Evolutionary conservation across 2,797 vertebrate species (phyloP).

Genomic region (Selene dorsalis): DNA sequence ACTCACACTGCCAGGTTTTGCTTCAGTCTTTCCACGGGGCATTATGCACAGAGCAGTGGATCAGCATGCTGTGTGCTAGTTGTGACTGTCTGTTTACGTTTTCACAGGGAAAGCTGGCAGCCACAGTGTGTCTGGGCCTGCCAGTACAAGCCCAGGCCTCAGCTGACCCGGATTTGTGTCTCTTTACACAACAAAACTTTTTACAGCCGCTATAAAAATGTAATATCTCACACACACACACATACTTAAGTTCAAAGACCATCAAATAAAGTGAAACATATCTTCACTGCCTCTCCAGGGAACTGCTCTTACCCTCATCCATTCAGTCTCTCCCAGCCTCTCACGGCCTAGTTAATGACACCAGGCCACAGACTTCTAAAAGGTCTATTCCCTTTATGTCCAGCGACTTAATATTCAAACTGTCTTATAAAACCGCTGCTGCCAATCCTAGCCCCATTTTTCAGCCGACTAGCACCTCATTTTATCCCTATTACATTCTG

Average conservation of each 20-base stretch:
- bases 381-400: constrained; percentile 67
- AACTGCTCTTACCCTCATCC: constrained; percentile 48
- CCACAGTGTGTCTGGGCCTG: constrained; percentile 52
- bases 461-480: constrained; percentile 67
- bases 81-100: constrained; percentile 75
- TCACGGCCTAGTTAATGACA: constrained; percentile 67
- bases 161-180: constrained; percentile 74
- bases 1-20: constrained; percentile 57
- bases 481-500: constrained; percentile 73
- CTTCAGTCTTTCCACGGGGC: constrained; percentile 74
- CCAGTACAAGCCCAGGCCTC: constrained; percentile 69
- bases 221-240: constrained; percentile 51
- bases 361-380: constrained; percentile 61
- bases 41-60: constrained; percentile 64
- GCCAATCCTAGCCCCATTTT: constrained; percentile 62
- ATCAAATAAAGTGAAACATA: constrained; percentile 67
- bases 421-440: constrained; percentile 60
- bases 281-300: constrained; percentile 57
- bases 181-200: constrained; percentile 73
- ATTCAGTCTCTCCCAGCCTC: constrained; percentile 42
- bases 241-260: constrained; percentile 56
- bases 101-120: constrained; percentile 76
- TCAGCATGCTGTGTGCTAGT: constrained; percentile 65
- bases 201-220: constrained; percentile 71
- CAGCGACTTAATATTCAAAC: constrained; percentile 71